Conservation (phyloP, 2,113 vertebrate genomes). For the Orientallactaga bullata region DNA sequence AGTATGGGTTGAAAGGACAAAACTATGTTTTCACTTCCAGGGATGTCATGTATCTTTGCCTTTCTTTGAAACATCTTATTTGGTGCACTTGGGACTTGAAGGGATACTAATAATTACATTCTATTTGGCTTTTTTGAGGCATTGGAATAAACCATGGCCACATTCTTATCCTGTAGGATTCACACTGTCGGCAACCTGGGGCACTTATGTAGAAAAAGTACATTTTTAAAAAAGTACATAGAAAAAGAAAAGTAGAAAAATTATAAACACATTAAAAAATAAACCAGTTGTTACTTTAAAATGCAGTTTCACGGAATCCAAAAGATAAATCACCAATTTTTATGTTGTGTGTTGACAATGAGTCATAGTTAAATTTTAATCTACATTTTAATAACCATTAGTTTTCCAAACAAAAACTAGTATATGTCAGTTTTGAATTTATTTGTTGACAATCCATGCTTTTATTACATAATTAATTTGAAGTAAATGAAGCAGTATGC, state of each 20-base stretch:
- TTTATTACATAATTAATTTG: conserved; percentile 77
- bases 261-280: conserved; percentile 32
- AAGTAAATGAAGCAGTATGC: conserved; percentile 74
- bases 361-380: conserved; percentile 71
- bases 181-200: background rate
- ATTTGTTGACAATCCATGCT: conserved; percentile 73
- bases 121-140: conserved; percentile 57
- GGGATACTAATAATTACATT: background rate
- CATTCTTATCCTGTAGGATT: background rate
- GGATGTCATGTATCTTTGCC: background rate
- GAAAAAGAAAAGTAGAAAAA: background rate
- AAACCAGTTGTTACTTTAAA: conserved; percentile 42
- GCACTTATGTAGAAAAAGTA: background rate
- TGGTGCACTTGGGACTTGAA: conserved; percentile 5
- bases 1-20: no score
- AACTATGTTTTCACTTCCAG: background rate
- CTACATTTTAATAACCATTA: conserved; percentile 62
- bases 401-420: conserved; percentile 50
- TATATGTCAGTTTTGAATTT: conserved; percentile 73
- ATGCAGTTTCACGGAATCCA: conserved; percentile 35
- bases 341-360: conserved; percentile 22
- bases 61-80: conserved; percentile 30
- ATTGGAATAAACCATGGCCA: conserved; percentile 5
- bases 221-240: background rate
- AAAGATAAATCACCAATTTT: conserved; percentile 41